Evolutionary conservation across 2,888 invertebrate species (phyloP).

Genomic region (Euphydryas editha): DNA sequence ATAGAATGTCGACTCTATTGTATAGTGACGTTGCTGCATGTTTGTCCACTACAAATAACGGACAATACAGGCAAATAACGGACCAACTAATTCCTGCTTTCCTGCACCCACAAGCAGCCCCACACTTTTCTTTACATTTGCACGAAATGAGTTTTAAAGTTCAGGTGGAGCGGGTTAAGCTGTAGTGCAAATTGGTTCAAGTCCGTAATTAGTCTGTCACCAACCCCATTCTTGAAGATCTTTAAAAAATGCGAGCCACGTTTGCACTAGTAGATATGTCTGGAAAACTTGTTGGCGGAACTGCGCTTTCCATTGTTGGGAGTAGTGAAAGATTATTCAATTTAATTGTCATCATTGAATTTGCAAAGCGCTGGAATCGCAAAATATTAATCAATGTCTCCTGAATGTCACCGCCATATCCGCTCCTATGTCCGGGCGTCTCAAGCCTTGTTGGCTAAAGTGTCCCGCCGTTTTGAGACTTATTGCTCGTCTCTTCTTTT

Average conservation of each 20-base stretch:
- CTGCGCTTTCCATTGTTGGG: neutral
- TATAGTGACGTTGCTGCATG: too few species aligned
- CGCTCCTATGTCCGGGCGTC: too few species aligned
- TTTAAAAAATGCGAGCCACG: neutral
- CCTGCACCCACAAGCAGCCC: conserved; percentile 3
- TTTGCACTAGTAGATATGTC: neutral
- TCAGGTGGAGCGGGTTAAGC: neutral
- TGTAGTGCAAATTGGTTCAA: neutral
- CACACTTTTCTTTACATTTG: conserved; percentile 1
- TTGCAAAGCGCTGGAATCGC: too few species aligned
- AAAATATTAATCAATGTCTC: too few species aligned
- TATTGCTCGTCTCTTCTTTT: too few species aligned
- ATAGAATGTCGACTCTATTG: too few species aligned
- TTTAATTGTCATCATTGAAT: neutral
- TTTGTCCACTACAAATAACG: too few species aligned
- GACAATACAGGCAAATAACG: neutral
- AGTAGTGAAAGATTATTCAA: neutral
- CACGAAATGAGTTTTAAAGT: conserved; percentile 1
- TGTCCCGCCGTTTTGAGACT: too few species aligned
- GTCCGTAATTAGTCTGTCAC: neutral
- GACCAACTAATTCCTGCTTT: neutral
- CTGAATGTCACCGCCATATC: too few species aligned
- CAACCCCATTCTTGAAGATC: neutral
- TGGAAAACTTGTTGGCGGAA: neutral
- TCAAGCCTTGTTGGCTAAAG: too few species aligned